Evolutionary conservation across 2,888 invertebrate genomes (phyloP).

Genomic region (Drosophila bunnanda): DNA sequence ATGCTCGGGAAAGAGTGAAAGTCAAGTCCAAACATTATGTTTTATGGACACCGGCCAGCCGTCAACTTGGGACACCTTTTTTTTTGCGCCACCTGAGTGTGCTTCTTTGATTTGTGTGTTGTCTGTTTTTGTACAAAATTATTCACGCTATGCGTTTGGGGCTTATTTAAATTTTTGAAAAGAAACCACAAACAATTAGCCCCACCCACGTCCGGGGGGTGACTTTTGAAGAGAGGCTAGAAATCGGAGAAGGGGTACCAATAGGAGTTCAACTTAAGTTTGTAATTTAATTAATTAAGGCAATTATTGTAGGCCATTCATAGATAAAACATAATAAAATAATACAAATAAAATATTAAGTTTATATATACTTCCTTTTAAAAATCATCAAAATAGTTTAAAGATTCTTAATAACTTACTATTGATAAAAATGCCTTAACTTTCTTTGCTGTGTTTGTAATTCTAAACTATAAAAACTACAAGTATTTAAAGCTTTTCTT

Average conservation of each 20-base stretch:
- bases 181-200: conserved; percentile 32
- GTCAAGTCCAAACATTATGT: conserved; percentile 60
- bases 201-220: conserved; percentile 13
- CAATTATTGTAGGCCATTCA: background rate
- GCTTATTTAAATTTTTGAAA: conserved; percentile 34
- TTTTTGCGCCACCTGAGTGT: conserved; percentile 29
- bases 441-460: background rate
- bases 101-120: conserved; percentile 25
- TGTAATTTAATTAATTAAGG: background rate
- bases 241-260: background rate
- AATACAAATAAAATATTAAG: background rate
- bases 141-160: conserved; percentile 37
- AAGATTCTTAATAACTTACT: too few species aligned
- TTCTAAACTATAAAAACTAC: too few species aligned
- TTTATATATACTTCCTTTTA: too few species aligned
- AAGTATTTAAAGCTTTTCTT: too few species aligned
- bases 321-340: background rate
- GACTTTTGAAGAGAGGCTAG: background rate
- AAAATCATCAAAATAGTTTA: too few species aligned
- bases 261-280: background rate
- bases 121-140: conserved; percentile 53
- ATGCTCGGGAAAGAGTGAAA: conserved; percentile 72
- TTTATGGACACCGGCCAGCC: conserved; percentile 56
- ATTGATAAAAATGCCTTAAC: too few species aligned
- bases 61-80: conserved; percentile 53